These are phyloP conservation scores for Erpornis zantholeuca DNA, from an alignment of 2,113 vertebrate species.

Conservation along the genomic window DNA sequence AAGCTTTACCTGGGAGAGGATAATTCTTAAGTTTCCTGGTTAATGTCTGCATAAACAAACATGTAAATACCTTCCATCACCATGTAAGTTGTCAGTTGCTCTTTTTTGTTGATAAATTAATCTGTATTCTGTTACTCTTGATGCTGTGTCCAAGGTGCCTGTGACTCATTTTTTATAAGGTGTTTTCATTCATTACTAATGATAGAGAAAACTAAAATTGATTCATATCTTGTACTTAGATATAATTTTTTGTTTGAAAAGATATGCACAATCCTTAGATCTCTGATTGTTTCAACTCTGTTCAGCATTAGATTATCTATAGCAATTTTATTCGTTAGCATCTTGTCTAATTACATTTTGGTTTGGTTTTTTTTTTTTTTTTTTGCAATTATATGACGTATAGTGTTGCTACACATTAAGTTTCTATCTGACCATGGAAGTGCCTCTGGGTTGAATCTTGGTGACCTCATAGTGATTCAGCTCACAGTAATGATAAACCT, in stretches of 20 bases:
- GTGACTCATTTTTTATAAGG: neutral
- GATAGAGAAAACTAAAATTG: neutral
- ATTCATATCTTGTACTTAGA: neutral
- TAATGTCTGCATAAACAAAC: neutral
- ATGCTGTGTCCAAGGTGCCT: neutral
- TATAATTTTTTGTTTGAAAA: neutral
- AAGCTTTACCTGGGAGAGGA: neutral
- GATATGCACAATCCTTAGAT: neutral
- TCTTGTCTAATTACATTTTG: neutral
- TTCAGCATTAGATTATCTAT: neutral
- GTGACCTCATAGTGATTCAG: constrained; percentile 10
- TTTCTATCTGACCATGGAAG: neutral
- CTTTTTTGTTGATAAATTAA: neutral
- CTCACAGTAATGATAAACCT: neutral
- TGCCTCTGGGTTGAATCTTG: neutral
- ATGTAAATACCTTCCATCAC: neutral
- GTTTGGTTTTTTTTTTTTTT: fast-evolving
- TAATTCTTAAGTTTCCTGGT: neutral
- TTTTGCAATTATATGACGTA: neutral
- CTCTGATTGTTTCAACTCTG: neutral
- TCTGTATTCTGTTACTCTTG: neutral
- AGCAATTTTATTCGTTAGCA: neutral
- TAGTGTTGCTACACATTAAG: neutral
- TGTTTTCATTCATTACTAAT: neutral
- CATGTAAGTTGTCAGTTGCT: neutral